Base-by-base conservation (phyloP, 2,797 vertebrate species). In the Phataginus tetradactyla region DNA sequence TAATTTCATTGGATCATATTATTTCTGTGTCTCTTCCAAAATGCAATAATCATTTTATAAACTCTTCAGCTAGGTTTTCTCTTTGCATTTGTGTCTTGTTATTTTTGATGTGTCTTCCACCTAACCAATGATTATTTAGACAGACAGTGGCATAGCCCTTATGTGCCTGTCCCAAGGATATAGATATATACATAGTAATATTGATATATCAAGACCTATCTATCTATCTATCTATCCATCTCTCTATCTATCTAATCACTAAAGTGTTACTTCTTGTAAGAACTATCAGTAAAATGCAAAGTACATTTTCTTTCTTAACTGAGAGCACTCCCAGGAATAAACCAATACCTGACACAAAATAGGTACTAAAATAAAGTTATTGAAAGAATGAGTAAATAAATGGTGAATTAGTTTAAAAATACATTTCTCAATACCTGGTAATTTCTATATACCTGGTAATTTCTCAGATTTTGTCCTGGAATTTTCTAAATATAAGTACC, bases 31-130 rank as follows among this genome's bases (percentile, higher is more conserved):
- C 51, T 91, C 49, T 89, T 86, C 68, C 78, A 88, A 94, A 93
- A 51, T 57, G 20, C 13, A 85, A 39, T 75, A 77, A 95, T 91
- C 55, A 92, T 90, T 97, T 96, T 90, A 7, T 42, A 39, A 93
- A 93, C 94, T 83, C 32, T 75, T 42, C 51, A 61, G 53, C 39
- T 55, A 61, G 20, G 6, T 51, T 92, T 74, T 34, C 81, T 61
- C 34, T 91, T 91, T 7, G 1, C n/a, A 45, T 93, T 86, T 75
- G 2, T 42, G 25, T 84, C 23, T 90, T 86, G 25, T 39, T 66
- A 53, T 7, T 75, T 89, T 55, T 53, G 12, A 34, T 71, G 15
- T 77, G 14, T 74, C 95, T 89, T 90, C 18, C 21, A 93, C n/a
- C 3, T 57, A 17, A 11, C 3, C 15, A 88, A 8, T 39, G 69